Evolutionary conservation across 2,113 vertebrate species (phyloP).

Genomic region (Felis chaus): DNA sequence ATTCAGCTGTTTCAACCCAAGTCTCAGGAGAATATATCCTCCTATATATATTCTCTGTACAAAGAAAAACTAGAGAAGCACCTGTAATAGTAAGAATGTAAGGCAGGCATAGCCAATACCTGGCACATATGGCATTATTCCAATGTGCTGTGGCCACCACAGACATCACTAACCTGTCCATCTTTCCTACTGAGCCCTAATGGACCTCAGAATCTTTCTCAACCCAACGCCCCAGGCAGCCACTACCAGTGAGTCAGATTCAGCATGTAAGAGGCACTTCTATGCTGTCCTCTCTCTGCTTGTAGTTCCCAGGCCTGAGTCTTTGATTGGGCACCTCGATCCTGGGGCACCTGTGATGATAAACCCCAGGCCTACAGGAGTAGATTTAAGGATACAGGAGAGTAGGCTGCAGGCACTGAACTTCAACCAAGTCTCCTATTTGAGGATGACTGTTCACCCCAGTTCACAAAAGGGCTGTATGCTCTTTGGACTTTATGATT

Average conservation of each 20-base stretch:
- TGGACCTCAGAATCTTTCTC: neutral
- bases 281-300: neutral
- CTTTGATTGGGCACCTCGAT: neutral
- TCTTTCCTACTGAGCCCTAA: neutral
- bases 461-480: neutral
- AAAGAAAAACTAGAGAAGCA: neutral
- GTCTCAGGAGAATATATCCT: neutral
- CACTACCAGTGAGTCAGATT: neutral
- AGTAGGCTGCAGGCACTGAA: neutral
- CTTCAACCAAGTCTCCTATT: neutral
- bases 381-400: neutral
- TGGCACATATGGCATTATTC: neutral
- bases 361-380: neutral
- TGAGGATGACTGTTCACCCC: neutral
- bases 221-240: neutral
- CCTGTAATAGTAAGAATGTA: neutral
- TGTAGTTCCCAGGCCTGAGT: neutral
- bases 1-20: conserved; percentile 42
- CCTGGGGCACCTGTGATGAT: neutral
- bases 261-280: neutral
- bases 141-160: neutral
- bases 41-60: neutral
- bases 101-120: neutral
- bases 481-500: neutral
- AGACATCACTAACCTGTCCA: neutral